These are phyloP conservation scores for Erethizon dorsatum DNA, from an alignment of 2,797 vertebrate species.

Conservation along the genomic window DNA sequence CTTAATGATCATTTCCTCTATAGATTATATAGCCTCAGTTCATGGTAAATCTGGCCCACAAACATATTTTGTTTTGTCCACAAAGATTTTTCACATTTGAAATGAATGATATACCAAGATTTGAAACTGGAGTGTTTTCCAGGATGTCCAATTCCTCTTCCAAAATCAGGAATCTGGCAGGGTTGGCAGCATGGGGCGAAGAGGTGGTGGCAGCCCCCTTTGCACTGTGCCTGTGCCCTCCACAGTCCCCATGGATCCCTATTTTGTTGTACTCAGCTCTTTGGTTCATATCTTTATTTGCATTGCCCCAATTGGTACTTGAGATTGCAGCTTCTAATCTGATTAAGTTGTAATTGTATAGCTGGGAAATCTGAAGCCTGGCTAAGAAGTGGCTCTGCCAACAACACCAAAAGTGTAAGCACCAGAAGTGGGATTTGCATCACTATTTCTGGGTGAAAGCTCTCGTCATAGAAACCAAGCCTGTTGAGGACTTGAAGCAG, in stretches of 20 bases:
- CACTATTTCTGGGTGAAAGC: neutral
- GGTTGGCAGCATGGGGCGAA: fast-evolving
- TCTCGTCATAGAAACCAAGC: neutral
- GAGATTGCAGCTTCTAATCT: neutral
- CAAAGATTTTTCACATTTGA: neutral
- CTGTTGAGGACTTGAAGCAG: no score
- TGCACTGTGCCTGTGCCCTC: no score
- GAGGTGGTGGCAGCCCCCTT: fast-evolving
- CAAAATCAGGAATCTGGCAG: neutral
- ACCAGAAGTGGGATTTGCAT: neutral
- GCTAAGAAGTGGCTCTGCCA: neutral
- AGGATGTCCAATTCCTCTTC: neutral
- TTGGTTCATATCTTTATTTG: neutral
- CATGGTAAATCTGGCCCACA: neutral
- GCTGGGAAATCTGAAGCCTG: neutral
- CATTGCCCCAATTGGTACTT: fast-evolving
- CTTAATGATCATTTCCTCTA: neutral
- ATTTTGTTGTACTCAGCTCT: no score
- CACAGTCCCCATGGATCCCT: no score
- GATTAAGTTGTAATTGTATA: neutral
- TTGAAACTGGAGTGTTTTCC: neutral
- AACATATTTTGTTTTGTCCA: neutral
- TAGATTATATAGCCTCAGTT: neutral
- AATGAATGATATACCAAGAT: neutral
- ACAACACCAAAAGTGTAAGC: neutral